phyloP scores from a whole-genome alignment of 1,140 invertebrate genomes.

The Drosophila murphyi region DNA sequence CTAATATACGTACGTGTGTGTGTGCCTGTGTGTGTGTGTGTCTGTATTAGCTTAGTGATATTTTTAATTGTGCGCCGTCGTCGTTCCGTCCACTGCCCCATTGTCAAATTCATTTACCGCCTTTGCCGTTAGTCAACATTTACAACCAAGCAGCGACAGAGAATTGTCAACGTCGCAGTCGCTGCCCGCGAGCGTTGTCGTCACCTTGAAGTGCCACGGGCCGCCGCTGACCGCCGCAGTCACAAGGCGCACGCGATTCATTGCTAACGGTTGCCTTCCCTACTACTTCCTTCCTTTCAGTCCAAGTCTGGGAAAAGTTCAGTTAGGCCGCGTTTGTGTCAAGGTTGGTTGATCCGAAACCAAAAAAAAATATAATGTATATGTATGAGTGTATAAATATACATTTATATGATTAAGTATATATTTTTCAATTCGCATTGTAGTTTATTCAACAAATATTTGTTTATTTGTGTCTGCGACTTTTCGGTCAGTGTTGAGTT shows the following conservation, averaged over 20 bases:
- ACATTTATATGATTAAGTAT: slow-evolving; percentile 7
- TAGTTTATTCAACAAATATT: not conserved
- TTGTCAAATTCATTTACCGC: slow-evolving; percentile 45
- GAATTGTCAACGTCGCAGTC: slow-evolving; percentile 12
- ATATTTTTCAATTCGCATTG: slow-evolving; percentile 3
- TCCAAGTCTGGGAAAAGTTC: slow-evolving; percentile 19
- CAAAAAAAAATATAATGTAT: not conserved
- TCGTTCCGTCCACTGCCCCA: slow-evolving; percentile 2
- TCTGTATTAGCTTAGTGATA: slow-evolving; percentile 48
- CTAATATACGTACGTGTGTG: slow-evolving; percentile 16
- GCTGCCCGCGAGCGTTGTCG: slow-evolving; percentile 17
- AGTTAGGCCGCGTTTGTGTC: slow-evolving; percentile 22
- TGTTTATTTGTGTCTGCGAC: slow-evolving; percentile 16
- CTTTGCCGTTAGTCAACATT: slow-evolving; percentile 38
- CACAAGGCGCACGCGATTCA: slow-evolving; percentile 42
- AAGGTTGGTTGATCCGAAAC: slow-evolving; percentile 35
- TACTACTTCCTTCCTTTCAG: slow-evolving; percentile 8
- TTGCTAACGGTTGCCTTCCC: slow-evolving; percentile 26
- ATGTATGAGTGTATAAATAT: not conserved
- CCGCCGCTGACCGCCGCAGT: slow-evolving; percentile 27
- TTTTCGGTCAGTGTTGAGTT: slow-evolving; percentile 7
- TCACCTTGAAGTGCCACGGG: slow-evolving; percentile 50
- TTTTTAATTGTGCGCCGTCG: slow-evolving; percentile 46
- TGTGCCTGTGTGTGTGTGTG: not conserved
- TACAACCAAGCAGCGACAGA: slow-evolving; percentile 34